These are phyloP conservation scores for Dryas iulia DNA, from an alignment of 1,140 invertebrate species.

Conservation along the genomic window DNA sequence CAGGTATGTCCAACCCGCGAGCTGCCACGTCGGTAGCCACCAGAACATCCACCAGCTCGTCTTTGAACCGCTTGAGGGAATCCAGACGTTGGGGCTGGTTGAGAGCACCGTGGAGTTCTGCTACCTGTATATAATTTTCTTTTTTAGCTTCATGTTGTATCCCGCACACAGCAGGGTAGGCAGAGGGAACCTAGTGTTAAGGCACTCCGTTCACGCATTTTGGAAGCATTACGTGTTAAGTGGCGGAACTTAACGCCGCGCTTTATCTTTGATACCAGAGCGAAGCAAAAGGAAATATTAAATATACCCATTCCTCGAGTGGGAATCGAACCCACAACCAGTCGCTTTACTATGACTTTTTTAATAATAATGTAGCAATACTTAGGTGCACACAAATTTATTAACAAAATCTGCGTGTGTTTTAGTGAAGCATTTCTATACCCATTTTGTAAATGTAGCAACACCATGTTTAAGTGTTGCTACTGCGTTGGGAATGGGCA, in stretches of 20 bases:
- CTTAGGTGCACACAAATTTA: constrained; percentile 40
- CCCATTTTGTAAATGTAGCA: constrained; percentile 21
- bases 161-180: too few relatives aligned
- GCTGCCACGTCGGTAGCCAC: constrained; percentile 98
- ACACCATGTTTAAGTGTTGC: constrained; percentile 6
- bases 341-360: too few relatives aligned
- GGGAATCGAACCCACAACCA: too few relatives aligned
- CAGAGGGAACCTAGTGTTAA: too few relatives aligned
- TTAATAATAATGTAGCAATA: constrained; percentile 21
- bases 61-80: constrained; percentile 93
- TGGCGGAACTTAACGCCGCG: too few relatives aligned
- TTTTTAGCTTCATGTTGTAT: too few relatives aligned
- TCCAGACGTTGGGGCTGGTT: constrained; percentile 95
- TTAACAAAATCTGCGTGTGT: constrained; percentile 33
- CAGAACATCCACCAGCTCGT: constrained; percentile 93
- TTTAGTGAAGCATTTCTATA: constrained; percentile 35
- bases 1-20: constrained; percentile 96
- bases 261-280: too few relatives aligned
- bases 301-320: too few relatives aligned
- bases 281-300: too few relatives aligned
- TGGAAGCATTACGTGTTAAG: too few relatives aligned
- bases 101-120: constrained; percentile 97
- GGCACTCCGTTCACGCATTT: too few relatives aligned
- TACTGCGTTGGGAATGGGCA: constrained; percentile 41
- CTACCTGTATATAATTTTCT: constrained; percentile 83